Base-by-base conservation (phyloP, 2,797 vertebrate genomes). In the Onychomys arenicola region DNA sequence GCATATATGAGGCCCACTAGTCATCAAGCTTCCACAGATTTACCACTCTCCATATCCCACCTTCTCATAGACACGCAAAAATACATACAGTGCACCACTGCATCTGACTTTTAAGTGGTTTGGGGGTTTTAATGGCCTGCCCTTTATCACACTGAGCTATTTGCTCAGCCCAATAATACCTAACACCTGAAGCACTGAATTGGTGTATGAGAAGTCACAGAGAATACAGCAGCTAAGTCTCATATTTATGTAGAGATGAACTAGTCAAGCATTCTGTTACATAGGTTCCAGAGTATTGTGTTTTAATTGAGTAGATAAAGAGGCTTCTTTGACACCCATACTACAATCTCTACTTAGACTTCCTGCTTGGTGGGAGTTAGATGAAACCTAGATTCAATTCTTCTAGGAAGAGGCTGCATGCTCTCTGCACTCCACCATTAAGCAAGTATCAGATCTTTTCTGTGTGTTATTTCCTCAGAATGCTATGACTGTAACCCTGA, bases 401-500 rank as follows among this genome's bases (percentile, higher is more conserved):
- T 43, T 40, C 32, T 12, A 49, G 32, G 32, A 29, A 16, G 12
- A 81, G 37, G 16, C 37, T 13, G 7, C 11, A 4, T 23, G 1
- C 8, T 5, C 0, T 9, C 2, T 6, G 13, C 0, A 25, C 4
- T 27, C 63, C 8, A 71, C 14, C 0, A 55, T 16, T 52, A 11
- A 75, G 29, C 23, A 61, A 10, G 5, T 3, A 34, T 23, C 19
- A 1, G 17, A 55, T 73, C 21, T 46, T 19, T 34, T 75, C 16
- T 23, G 13, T 32, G 11, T 57, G 13, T 55, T 55, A 6, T 37
- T 78, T 86, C 16, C 67, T 94, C 40, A 10, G 6, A 9, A 46
- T 57, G 57, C 23, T 90, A 0, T n/a, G 25, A 59, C 46, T 40
- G 7, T 10, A 4, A 2, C 23, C 25, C 19, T 61, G 29, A 29